phyloP scores from a whole-genome alignment of 1,140 invertebrate genomes.

The Drosophila pseudoobscura region DNA sequence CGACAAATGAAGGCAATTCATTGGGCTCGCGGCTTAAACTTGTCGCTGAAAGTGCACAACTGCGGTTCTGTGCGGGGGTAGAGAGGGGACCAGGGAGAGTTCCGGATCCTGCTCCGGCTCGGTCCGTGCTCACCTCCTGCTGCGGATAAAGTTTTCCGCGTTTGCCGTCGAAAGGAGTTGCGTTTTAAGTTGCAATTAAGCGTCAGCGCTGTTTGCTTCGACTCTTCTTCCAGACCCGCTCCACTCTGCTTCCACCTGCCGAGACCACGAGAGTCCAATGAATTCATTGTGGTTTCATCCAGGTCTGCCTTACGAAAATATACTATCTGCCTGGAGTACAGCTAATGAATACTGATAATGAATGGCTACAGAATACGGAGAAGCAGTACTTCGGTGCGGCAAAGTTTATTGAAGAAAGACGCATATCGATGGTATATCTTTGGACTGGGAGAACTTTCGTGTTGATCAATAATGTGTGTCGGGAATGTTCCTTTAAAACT shows the following conservation, averaged over 20 bases:
- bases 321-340: too few species aligned
- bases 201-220: slow-evolving; percentile 39
- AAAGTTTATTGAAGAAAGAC: too few species aligned
- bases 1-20: slow-evolving; percentile 76
- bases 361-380: too few species aligned
- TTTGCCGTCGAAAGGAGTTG: slow-evolving; percentile 61
- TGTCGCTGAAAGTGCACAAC: slow-evolving; percentile 67
- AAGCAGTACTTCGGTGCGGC: too few species aligned
- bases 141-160: slow-evolving; percentile 50
- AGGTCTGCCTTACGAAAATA: too few species aligned
- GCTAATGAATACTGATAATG: too few species aligned
- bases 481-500: too few species aligned
- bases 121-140: too few species aligned
- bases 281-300: slow-evolving; percentile 15
- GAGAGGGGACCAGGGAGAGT: too few species aligned
- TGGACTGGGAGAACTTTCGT: too few species aligned
- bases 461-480: too few species aligned
- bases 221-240: slow-evolving; percentile 7
- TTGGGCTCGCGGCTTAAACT: slow-evolving; percentile 65
- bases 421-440: too few species aligned
- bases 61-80: slow-evolving; percentile 19
- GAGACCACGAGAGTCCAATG: slow-evolving; percentile 11
- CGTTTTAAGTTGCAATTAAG: slow-evolving; percentile 77
- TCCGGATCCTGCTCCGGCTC: slow-evolving; percentile 8
- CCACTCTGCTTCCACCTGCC: background rate